phyloP scores from a whole-genome alignment of 1,140 invertebrate genomes.

The Musca domestica region DNA sequence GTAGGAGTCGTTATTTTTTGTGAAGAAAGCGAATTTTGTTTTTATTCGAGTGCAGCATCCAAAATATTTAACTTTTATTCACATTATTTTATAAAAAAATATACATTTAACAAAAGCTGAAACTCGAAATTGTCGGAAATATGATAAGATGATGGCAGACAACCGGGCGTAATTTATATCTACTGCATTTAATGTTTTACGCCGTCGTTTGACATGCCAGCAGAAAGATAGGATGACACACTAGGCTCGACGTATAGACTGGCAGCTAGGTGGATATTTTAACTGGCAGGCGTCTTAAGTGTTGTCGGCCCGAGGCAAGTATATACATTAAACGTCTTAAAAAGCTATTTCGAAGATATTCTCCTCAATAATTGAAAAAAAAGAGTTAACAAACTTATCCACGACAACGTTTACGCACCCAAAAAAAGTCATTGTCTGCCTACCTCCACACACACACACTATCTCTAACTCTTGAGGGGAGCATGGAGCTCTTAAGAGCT shows the following conservation, averaged over 20 bases:
- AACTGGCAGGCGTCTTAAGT: neutral
- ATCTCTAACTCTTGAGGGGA: neutral
- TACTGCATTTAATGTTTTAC: neutral
- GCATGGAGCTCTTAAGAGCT: neutral
- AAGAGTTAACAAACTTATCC: too few relatives aligned
- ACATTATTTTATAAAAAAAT: neutral
- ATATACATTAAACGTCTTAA: conserved; percentile 1
- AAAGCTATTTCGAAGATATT: too few relatives aligned
- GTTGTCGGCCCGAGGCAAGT: neutral
- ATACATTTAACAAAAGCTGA: neutral
- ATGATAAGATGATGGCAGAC: conserved; percentile 17
- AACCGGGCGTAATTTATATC: neutral
- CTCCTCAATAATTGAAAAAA: too few relatives aligned
- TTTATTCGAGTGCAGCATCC: too few relatives aligned
- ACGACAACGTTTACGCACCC: neutral
- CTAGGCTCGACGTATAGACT: neutral
- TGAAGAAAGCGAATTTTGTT: too few relatives aligned
- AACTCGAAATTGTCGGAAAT: conserved; percentile 16
- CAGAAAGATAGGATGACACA: too few relatives aligned
- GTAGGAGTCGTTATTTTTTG: too few relatives aligned
- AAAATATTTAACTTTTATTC: too few relatives aligned
- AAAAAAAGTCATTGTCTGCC: neutral
- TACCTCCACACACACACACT: too few relatives aligned
- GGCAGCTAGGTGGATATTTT: neutral
- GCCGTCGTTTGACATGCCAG: neutral